Conservation (phyloP, 2,888 invertebrate genomes). For the Eurytoma californica region DNA sequence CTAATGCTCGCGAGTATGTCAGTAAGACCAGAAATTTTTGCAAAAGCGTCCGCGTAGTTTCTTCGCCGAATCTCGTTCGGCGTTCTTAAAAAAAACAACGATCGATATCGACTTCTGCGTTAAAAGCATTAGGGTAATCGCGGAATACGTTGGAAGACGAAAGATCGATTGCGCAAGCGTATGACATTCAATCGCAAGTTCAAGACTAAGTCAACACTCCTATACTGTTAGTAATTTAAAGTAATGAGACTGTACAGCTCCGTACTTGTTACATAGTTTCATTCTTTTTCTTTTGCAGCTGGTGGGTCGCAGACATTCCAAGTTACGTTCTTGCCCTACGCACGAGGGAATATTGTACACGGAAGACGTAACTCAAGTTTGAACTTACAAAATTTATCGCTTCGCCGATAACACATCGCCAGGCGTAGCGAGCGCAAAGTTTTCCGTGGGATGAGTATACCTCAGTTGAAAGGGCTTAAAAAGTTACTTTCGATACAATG, state of each 20-base stretch:
- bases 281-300: not conserved
- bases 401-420: slow-evolving; percentile 3
- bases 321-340: not conserved
- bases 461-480: slow-evolving; percentile 6
- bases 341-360: not conserved
- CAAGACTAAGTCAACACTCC: slow-evolving; percentile 27
- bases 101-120: no score
- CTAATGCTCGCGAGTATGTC: no score
- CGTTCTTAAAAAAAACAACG: not conserved
- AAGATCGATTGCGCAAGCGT: not conserved
- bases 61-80: no score
- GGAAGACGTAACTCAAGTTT: not conserved
- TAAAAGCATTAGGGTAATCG: not conserved
- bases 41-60: no score
- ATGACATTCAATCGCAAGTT: slow-evolving; percentile 33
- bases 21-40: no score
- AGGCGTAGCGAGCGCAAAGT: slow-evolving; percentile 17
- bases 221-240: not conserved
- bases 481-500: slow-evolving; percentile 5
- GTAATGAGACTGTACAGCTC: not conserved
- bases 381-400: slow-evolving; percentile 14
- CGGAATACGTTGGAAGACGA: not conserved
- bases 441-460: slow-evolving; percentile 24
- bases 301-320: no score
- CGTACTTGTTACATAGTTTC: not conserved